Evolutionary conservation across 2,113 vertebrate species (phyloP).

Genomic region (Malurus cyaneus): DNA sequence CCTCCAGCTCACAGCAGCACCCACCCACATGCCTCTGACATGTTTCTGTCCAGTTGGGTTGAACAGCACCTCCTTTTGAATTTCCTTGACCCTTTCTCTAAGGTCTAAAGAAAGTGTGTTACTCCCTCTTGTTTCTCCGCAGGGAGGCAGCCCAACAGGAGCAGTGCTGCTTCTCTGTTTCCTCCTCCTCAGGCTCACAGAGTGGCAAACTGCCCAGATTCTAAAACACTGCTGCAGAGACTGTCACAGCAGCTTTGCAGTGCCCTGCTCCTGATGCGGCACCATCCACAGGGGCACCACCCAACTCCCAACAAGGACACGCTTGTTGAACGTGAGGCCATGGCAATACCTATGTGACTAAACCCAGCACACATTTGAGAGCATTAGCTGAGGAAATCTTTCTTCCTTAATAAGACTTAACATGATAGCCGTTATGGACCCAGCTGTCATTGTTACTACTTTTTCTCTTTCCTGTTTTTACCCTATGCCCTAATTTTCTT

Average conservation of each 20-base stretch:
- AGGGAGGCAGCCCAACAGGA: fast-evolving
- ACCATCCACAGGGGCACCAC: not conserved
- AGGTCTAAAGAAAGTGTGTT: not conserved
- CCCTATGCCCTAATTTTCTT: not conserved
- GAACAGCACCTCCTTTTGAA: not conserved
- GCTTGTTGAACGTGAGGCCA: not conserved
- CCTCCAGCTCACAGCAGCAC: not conserved
- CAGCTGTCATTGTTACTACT: too few species aligned
- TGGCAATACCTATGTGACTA: not conserved
- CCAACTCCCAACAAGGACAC: not conserved
- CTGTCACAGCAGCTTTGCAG: not conserved
- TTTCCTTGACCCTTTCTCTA: not conserved
- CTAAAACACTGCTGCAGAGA: not conserved
- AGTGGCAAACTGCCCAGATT: not conserved
- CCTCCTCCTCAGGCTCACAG: not conserved
- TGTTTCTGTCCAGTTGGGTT: not conserved
- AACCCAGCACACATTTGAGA: not conserved
- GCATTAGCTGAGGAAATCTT: not conserved
- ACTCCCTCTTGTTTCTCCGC: not conserved
- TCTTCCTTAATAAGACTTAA: not conserved
- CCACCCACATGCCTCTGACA: fast-evolving
- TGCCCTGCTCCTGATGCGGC: not conserved
- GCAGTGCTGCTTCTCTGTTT: not conserved
- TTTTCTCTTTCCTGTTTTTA: not conserved
- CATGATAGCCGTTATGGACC: not conserved